Percentiles rank a stretch among this genome's conserved stretches.
phyloP scores from a whole-genome alignment of 1,140 invertebrate genomes.

The Bathynomus jamesi region DNA sequence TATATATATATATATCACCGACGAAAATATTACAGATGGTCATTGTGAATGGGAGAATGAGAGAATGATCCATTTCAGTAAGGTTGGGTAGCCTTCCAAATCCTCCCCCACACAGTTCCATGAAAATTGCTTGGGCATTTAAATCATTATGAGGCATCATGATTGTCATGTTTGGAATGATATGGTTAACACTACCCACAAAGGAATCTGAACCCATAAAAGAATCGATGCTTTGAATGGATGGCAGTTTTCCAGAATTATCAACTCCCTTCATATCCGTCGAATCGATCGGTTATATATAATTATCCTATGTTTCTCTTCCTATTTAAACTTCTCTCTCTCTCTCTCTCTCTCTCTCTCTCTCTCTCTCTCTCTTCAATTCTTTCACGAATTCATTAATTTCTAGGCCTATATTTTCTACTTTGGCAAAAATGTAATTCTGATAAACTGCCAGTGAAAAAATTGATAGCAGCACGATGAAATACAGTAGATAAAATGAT shows the following conservation, averaged over 20 bases:
- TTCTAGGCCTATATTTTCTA: constrained; percentile 63
- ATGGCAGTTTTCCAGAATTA: constrained; percentile 79
- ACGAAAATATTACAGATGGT: too few relatives aligned
- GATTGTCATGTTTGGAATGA: constrained; percentile 65
- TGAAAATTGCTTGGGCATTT: too few relatives aligned
- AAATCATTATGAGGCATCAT: not conserved
- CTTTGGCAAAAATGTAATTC: constrained; percentile 60
- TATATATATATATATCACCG: too few relatives aligned
- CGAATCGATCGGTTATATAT: constrained; percentile 61
- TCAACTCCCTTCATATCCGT: constrained; percentile 62
- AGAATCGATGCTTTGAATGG: constrained; percentile 68
- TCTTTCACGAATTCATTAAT: constrained; percentile 60
- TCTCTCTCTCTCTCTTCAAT: constrained; percentile 58
- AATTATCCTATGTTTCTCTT: constrained; percentile 54
- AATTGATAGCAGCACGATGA: constrained; percentile 56
- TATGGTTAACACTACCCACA: constrained; percentile 75
- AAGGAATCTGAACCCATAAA: constrained; percentile 67
- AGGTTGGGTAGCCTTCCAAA: too few relatives aligned
- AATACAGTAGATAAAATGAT: constrained; percentile 62
- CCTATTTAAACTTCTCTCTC: constrained; percentile 60
- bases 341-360: constrained; percentile 58
- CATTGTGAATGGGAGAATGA: too few relatives aligned
- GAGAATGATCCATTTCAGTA: too few relatives aligned
- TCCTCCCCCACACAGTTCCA: too few relatives aligned
- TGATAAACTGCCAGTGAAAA: constrained; percentile 66